Percentiles rank a stretch among this genome's conserved stretches.
Conservation (phyloP, 1,140 invertebrate genomes). For the Nebria ingens region DNA sequence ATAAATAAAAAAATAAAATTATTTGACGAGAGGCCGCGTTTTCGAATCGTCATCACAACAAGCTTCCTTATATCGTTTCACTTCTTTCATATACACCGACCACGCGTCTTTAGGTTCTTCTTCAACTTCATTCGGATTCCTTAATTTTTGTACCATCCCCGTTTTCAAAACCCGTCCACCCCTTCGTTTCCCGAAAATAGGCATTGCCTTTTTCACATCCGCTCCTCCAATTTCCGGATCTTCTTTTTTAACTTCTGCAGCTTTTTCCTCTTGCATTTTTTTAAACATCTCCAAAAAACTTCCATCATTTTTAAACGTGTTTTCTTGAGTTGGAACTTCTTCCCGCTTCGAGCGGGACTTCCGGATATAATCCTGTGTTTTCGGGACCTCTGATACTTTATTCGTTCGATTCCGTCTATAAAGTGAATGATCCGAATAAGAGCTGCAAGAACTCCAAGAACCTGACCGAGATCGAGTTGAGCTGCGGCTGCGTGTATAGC, state of each 20-base stretch:
- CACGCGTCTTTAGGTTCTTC: constrained; percentile 75
- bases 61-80: constrained; percentile 82
- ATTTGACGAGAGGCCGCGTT: constrained; percentile 84
- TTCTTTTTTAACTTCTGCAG: constrained; percentile 33
- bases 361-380: neutral
- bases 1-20: constrained; percentile 25
- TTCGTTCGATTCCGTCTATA: neutral
- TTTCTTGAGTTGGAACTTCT: constrained; percentile 34
- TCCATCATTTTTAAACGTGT: constrained; percentile 73
- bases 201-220: constrained; percentile 40
- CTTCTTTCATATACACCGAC: constrained; percentile 86
- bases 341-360: constrained; percentile 19
- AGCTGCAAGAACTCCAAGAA: neutral
- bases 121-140: constrained; percentile 51
- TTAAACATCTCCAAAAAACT: constrained; percentile 84
- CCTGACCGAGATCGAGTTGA: neutral
- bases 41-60: constrained; percentile 87
- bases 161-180: constrained; percentile 80
- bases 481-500: constrained; percentile 19
- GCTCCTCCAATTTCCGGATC: constrained; percentile 18
- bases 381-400: neutral
- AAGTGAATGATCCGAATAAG: neutral
- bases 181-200: constrained; percentile 70
- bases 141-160: constrained; percentile 77
- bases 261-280: constrained; percentile 63